Percentiles rank a stretch among this genome's conserved stretches.
Conservation (phyloP, 2,888 invertebrate species). For the Meiosimyza platycephala region DNA sequence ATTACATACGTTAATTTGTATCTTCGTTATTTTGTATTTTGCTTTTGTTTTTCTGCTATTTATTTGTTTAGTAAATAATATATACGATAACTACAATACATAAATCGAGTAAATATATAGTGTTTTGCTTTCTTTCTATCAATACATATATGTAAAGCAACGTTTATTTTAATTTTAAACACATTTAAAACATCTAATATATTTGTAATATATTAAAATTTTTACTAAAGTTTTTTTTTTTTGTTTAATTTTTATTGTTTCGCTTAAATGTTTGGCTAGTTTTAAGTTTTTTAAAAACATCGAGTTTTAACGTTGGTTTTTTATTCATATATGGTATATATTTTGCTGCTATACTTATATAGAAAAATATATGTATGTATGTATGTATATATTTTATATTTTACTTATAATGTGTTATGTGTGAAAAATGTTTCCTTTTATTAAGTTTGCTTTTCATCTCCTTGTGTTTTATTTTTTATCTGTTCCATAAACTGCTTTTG, state of each 20-base stretch:
- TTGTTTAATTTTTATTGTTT: conserved; percentile 4
- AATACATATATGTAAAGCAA: conserved; percentile 1
- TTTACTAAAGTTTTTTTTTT: conserved; percentile 13
- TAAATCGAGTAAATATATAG: conserved; percentile 18
- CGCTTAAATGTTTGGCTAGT: conserved; percentile 12
- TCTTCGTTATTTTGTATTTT: not conserved
- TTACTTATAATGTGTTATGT: no score
- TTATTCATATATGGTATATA: not conserved
- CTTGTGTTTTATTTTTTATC: not conserved
- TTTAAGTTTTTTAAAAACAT: conserved; percentile 17
- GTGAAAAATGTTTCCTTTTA: no score
- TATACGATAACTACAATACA: conserved; percentile 21
- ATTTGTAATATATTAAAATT: conserved; percentile 7
- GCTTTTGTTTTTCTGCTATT: conserved; percentile 12
- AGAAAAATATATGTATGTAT: conserved; percentile 31
- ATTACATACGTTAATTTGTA: not conserved
- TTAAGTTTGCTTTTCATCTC: no score
- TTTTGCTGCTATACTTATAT: conserved; percentile 8
- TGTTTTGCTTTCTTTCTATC: not conserved
- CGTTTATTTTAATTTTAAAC: conserved; percentile 13
- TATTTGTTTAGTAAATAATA: not conserved
- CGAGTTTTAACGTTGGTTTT: conserved; percentile 20
- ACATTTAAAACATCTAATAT: conserved; percentile 24
- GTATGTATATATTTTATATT: not conserved
- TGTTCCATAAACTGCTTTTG: not conserved